Evolutionary conservation across 2,797 vertebrate species (phyloP), one percentile per base, ranked within the genome.

Genomic region (Oreochromis grahami): DNA sequence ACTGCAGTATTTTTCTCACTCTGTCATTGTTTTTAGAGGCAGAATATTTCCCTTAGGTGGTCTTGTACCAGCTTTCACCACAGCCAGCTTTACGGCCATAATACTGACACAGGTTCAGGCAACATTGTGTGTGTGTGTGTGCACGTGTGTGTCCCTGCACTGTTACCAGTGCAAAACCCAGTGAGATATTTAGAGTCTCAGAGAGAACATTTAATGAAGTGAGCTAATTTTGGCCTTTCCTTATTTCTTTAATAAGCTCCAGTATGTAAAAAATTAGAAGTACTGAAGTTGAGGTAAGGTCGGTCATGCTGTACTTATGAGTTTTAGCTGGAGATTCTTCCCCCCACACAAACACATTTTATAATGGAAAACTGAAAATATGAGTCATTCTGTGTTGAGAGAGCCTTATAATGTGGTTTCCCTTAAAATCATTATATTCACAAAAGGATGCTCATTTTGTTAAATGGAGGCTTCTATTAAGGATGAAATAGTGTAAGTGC

Each of bases 11-110:
- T 87, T 83, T 77, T 86, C 83, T 87, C 84, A 9, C 63, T 81
- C 70, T 84, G 80, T 82, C 80, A 82, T 88, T 92, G 88, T 90
- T 93, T 91, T 89, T 79, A 88, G 74, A 90, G 79, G 58, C 78
- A 78, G 76, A 86, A 83, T 77, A 78, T 87, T 89, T 88, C 86
- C 85, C 79, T 45, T 53, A 80, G 88, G 91, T 88, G 88, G 88
- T 91, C 89, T 19, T 56, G 36, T 48, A 88, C 74, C 76, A 80
- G 86, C 60, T 89, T 58, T 86, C 83, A 86, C 86, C 87, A 85
- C 90, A 85, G 34, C 34, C 78, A 77, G 34, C 48, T 26, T 79
- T 80, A 83, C 53, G 19, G 77, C 82, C 82, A 80, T 58, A 76
- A 78, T 3, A 79, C 84, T 84, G 84, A 88, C 87, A 80, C 91